Conservation (phyloP, 2,888 invertebrate genomes). For the Trichopoda pennipes region DNA sequence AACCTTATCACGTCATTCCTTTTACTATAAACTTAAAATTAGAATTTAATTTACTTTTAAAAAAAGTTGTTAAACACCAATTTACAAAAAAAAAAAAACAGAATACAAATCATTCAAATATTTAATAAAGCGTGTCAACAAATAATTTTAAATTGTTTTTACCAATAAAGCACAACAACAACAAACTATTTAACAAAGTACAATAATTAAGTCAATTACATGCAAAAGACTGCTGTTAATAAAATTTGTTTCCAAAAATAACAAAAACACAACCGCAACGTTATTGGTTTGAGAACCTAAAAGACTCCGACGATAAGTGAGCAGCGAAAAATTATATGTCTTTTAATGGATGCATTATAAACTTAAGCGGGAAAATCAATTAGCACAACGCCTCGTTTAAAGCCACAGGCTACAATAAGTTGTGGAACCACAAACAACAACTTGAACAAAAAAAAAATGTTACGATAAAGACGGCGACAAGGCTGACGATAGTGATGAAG, state of each 20-base stretch:
- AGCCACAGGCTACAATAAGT: constrained; percentile 56
- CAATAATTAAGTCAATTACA: constrained; percentile 56
- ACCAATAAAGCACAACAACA: not conserved
- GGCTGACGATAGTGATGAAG: not conserved
- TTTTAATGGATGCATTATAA: constrained; percentile 57
- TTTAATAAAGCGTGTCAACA: constrained; percentile 45
- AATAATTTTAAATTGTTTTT: constrained; percentile 42
- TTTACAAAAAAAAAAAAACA: constrained; percentile 4
- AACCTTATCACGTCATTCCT: too few relatives aligned
- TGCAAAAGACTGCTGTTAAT: constrained; percentile 30
- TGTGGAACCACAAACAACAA: constrained; percentile 49
- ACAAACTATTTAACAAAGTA: constrained; percentile 1
- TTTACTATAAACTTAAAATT: too few relatives aligned
- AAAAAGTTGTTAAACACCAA: constrained; percentile 15
- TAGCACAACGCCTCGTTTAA: constrained; percentile 62
- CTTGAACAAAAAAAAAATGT: constrained; percentile 34
- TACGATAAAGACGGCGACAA: constrained; percentile 6
- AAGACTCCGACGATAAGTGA: not conserved
- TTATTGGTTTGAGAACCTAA: constrained; percentile 19
- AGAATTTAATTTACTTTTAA: not conserved
- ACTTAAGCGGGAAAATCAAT: constrained; percentile 66
- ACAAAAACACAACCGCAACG: not conserved
- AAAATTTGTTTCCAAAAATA: constrained; percentile 19
- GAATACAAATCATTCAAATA: constrained; percentile 20
- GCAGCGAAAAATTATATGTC: not conserved